A percentile compares a stretch with the other conserved stretches of the same genome.
These are phyloP conservation scores for Saguinus oedipus DNA, from an alignment of 2,797 vertebrate species.

Conservation along the genomic window DNA sequence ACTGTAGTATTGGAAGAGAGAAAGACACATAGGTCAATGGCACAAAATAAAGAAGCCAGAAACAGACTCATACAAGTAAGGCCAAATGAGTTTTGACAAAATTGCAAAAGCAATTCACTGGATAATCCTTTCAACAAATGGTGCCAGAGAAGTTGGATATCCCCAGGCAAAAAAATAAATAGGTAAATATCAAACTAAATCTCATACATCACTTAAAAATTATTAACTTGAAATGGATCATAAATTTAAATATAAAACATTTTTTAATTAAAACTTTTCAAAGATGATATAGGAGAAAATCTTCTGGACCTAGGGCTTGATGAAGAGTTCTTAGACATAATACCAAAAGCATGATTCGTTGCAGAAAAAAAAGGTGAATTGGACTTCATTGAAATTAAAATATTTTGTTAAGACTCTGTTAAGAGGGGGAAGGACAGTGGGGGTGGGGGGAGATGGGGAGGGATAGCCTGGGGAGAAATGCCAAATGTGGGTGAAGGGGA, in stretches of 20 bases:
- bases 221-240: background rate
- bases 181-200: background rate
- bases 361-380: background rate
- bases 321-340: background rate
- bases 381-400: constrained; percentile 16
- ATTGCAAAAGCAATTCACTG: background rate
- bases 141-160: background rate
- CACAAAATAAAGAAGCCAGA: background rate
- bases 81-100: background rate
- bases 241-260: background rate
- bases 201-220: background rate
- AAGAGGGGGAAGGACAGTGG: background rate
- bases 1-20: background rate
- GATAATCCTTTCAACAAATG: background rate
- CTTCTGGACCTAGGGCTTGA: background rate
- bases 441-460: too few relatives aligned
- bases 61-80: background rate
- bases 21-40: background rate
- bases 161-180: background rate
- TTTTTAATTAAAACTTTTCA: background rate
- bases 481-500: too few relatives aligned
- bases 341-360: background rate
- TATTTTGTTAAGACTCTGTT: background rate
- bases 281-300: background rate
- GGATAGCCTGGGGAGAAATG: too few relatives aligned